Percentiles rank a stretch among this genome's conserved stretches.
Evolutionary conservation across 2,113 vertebrate species (phyloP).

Genomic region (Chascanopsetta lugubris): DNA sequence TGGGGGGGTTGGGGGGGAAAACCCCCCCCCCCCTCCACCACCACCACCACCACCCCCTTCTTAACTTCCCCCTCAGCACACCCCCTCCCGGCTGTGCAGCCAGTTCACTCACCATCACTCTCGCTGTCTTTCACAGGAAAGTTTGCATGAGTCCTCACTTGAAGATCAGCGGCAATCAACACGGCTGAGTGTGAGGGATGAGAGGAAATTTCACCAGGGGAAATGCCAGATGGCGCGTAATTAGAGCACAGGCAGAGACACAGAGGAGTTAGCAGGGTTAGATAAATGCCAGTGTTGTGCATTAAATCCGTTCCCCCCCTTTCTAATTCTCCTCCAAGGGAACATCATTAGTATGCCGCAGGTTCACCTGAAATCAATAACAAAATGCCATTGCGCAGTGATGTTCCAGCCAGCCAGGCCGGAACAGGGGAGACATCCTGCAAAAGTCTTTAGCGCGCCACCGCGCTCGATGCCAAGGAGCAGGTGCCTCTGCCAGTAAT

Average conservation of each 20-base stretch:
- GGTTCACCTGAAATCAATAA: conserved; percentile 72
- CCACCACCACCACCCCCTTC: neutral
- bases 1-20: conserved; percentile 50
- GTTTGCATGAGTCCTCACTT: conserved; percentile 68
- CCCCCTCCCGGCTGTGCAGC: conserved; percentile 36
- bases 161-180: conserved; percentile 72
- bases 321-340: conserved; percentile 60
- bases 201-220: conserved; percentile 73
- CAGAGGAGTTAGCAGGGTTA: conserved; percentile 72
- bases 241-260: conserved; percentile 73
- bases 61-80: neutral
- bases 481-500: conserved; percentile 51
- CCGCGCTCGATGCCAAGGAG: conserved; percentile 52
- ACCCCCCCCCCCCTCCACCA: neutral
- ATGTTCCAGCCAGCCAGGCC: conserved; percentile 56
- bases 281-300: conserved; percentile 71
- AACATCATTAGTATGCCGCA: conserved; percentile 67
- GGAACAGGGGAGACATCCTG: conserved; percentile 41
- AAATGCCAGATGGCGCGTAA: conserved; percentile 79
- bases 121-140: conserved; percentile 58
- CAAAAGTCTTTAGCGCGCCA: conserved; percentile 49
- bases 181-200: conserved; percentile 66
- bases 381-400: conserved; percentile 56
- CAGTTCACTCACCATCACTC: conserved; percentile 45
- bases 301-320: conserved; percentile 60